These are phyloP conservation scores for Biston betularia DNA, from an alignment of 2,888 invertebrate species.

Conservation along the genomic window DNA sequence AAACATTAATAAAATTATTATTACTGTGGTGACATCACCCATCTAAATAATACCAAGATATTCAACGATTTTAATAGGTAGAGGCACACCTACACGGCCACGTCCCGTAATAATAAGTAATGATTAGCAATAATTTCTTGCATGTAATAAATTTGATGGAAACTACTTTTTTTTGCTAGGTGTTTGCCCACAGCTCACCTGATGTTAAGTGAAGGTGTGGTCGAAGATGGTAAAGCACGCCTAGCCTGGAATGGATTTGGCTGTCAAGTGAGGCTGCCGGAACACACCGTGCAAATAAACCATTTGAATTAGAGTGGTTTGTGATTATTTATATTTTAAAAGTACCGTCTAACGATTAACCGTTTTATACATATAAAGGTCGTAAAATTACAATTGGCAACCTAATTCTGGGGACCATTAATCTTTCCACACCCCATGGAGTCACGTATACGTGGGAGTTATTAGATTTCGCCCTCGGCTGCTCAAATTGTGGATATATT, in stretches of 20 bases:
- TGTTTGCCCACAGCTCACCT: no score
- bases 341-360: not conserved
- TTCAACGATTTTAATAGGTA: conserved; percentile 2
- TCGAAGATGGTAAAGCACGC: no score
- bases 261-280: no score
- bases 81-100: not conserved
- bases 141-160: no score
- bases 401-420: conserved; percentile 62
- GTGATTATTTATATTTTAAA: not conserved
- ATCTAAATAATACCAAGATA: not conserved
- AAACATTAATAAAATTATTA: conserved; percentile 19
- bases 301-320: no score
- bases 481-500: not conserved
- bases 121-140: no score
- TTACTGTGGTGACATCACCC: conserved; percentile 36
- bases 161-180: no score
- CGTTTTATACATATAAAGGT: conserved; percentile 18
- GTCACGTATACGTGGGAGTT: conserved; percentile 42
- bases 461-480: conserved; percentile 22
- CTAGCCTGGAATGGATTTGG: no score
- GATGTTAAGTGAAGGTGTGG: no score
- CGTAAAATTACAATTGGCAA: conserved; percentile 43
- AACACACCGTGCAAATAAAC: no score
- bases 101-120: no score
- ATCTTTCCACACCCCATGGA: conserved; percentile 54